phyloP scores from a whole-genome alignment of 2,888 invertebrate species.

The Therioaphis trifolii region DNA sequence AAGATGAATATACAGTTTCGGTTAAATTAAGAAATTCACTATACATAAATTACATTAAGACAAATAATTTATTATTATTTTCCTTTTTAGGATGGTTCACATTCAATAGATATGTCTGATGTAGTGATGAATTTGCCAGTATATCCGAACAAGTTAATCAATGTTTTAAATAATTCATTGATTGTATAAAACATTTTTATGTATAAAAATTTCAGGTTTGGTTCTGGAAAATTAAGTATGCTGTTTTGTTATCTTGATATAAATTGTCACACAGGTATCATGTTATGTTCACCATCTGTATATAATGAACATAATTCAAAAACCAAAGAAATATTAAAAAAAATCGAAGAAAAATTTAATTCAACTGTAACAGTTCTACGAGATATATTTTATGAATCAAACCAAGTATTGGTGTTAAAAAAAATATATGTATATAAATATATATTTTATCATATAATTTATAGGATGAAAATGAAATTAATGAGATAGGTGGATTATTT shows the following conservation, averaged over 20 bases:
- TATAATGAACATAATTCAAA: not conserved
- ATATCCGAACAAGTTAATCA: slow-evolving; percentile 25
- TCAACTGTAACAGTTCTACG: slow-evolving; percentile 33
- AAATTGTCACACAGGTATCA: slow-evolving; percentile 51
- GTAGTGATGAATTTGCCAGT: slow-evolving; percentile 19
- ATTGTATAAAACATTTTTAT: not conserved
- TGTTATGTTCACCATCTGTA: slow-evolving; percentile 56
- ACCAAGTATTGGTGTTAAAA: slow-evolving; percentile 7
- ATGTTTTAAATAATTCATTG: not conserved
- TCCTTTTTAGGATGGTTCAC: slow-evolving; percentile 49
- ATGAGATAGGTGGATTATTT: slow-evolving; percentile 86
- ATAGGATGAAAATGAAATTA: slow-evolving; percentile 70
- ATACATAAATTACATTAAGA: not conserved
- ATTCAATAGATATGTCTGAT: slow-evolving; percentile 51
- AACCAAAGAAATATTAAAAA: slow-evolving; percentile 23
- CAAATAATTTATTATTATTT: not conserved
- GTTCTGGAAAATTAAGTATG: slow-evolving; percentile 58
- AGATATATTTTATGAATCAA: slow-evolving; percentile 10
- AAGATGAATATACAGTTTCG: slow-evolving; percentile 50
- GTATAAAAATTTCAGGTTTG: slow-evolving; percentile 58
- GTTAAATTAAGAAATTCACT: not conserved
- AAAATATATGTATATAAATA: not conserved
- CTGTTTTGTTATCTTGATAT: slow-evolving; percentile 63
- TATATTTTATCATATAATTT: too few species aligned
- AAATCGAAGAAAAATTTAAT: slow-evolving; percentile 48